phyloP scores from a whole-genome alignment of 2,113 vertebrate genomes.

The Eurystomus gularis region DNA sequence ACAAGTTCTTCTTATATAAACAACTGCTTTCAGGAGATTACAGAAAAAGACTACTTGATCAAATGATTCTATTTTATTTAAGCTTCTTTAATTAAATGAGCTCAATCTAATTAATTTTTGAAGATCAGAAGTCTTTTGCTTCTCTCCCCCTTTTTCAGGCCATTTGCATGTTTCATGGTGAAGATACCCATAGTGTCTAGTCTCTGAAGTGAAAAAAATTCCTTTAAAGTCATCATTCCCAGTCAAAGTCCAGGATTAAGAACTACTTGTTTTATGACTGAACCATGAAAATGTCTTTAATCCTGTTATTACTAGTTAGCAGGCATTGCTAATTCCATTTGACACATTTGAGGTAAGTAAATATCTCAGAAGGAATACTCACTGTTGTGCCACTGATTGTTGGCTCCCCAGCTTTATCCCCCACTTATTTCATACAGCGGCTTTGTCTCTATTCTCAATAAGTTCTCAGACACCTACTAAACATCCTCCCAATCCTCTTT shows the following conservation, averaged over 20 bases:
- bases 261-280: neutral
- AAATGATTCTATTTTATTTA: neutral
- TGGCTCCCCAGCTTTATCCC: neutral
- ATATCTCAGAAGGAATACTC: constrained; percentile 1
- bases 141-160: neutral
- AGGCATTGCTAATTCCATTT: constrained; percentile 20
- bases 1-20: neutral
- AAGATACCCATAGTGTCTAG: neutral
- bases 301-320: constrained; percentile 19
- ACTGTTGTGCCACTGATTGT: neutral
- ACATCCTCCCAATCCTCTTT: neutral
- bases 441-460: neutral
- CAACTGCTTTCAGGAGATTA: neutral
- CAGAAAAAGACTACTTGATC: neutral
- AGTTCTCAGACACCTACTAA: neutral
- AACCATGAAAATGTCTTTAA: constrained; percentile 30
- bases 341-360: constrained; percentile 15
- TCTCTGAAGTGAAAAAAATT: neutral
- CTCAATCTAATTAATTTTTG: neutral
- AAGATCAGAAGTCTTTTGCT: neutral
- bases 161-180: neutral
- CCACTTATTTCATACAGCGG: neutral
- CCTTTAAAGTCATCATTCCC: neutral
- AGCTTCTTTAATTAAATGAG: neutral
- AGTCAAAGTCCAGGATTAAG: constrained; percentile 7